Evolutionary conservation across 2,888 invertebrate species (phyloP).

Genomic region (Nomada fabriciana): DNA sequence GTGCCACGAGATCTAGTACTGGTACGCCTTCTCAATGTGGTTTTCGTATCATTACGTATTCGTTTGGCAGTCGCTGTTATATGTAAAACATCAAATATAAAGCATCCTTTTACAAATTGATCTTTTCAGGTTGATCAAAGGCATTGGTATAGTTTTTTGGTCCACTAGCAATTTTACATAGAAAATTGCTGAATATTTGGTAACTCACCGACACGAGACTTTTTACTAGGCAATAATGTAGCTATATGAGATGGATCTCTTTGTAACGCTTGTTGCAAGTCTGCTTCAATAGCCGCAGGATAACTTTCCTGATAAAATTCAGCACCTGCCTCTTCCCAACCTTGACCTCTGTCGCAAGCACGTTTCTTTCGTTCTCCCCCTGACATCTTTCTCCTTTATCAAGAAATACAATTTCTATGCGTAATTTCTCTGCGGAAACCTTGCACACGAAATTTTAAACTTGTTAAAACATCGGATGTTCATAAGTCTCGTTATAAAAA

Average conservation of each 20-base stretch:
- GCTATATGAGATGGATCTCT: conserved; percentile 91
- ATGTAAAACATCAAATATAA: too few species aligned
- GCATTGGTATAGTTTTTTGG: too few species aligned
- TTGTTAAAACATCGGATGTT: background rate
- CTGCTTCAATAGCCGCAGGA: conserved; percentile 90
- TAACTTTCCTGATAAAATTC: conserved; percentile 95
- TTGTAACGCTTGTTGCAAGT: conserved; percentile 86
- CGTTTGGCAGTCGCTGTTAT: conserved; percentile 88
- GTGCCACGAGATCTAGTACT: conserved; percentile 85
- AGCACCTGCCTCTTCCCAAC: conserved; percentile 94
- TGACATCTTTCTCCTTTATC: conserved; percentile 84
- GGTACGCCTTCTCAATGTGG: conserved; percentile 87
- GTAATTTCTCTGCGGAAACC: conserved; percentile 2
- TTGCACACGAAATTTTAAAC: conserved; percentile 11
- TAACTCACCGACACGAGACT: conserved; percentile 89
- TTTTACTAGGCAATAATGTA: conserved; percentile 92
- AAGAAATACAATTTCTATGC: conserved; percentile 18
- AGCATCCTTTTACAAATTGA: too few species aligned
- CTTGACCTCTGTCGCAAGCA: conserved; percentile 86
- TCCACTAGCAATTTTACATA: background rate
- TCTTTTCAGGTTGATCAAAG: too few species aligned
- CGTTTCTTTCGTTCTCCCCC: conserved; percentile 87
- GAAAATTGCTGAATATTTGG: background rate
- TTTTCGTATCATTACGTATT: conserved; percentile 87
- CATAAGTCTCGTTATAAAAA: conserved; percentile 1